These are phyloP conservation scores for Cydia amplana DNA, from an alignment of 1,140 invertebrate species.

Conservation along the genomic window DNA sequence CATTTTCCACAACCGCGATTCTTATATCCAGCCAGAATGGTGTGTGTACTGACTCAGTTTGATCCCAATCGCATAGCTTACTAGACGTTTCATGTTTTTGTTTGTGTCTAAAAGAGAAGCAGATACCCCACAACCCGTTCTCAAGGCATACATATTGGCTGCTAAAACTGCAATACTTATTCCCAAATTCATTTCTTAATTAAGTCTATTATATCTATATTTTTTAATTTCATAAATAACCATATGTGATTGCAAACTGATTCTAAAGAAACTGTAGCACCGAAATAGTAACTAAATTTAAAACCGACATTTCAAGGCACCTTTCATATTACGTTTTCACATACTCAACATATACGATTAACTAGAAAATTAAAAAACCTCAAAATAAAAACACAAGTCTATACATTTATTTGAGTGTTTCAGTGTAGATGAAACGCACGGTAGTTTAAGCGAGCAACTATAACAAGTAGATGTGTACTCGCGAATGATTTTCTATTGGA, in stretches of 20 bases:
- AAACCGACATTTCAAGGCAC: conserved; percentile 19
- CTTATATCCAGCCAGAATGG: background rate
- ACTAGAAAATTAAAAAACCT: background rate
- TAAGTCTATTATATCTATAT: background rate
- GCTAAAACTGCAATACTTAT: conserved; percentile 11
- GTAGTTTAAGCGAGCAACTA: background rate
- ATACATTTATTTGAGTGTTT: background rate
- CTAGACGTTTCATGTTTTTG: background rate
- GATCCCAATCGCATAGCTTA: background rate
- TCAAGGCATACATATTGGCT: conserved; percentile 60
- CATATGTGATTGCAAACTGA: background rate
- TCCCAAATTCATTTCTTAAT: background rate
- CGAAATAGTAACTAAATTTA: conserved; percentile 3
- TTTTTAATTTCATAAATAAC: background rate
- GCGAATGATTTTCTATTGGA: background rate
- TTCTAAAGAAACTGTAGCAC: conserved; percentile 14
- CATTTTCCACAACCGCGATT: conserved; percentile 8
- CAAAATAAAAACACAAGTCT: conserved; percentile 35
- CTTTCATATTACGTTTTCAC: background rate
- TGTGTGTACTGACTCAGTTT: background rate
- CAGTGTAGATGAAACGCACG: background rate
- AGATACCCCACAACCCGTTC: conserved; percentile 36
- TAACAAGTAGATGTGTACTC: background rate
- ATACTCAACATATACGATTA: background rate
- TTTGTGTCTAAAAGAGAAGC: conserved; percentile 6